A percentile compares a stretch with the other conserved stretches of the same genome.
Conservation (phyloP, 2,113 vertebrate genomes). For the Ovis aries region DNA sequence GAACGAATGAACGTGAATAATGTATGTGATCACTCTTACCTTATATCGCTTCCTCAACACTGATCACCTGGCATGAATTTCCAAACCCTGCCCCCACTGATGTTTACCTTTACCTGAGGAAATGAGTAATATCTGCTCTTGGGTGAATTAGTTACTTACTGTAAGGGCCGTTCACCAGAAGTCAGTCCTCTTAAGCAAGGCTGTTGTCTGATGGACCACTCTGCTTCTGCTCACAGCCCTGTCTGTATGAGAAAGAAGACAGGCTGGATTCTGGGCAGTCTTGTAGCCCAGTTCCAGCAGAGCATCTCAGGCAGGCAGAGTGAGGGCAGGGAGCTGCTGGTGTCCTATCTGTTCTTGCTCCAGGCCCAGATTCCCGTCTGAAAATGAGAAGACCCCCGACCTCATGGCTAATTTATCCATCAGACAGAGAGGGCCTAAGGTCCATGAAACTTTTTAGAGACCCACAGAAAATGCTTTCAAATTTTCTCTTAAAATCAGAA, state of each 20-base stretch:
- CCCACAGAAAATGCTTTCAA: neutral
- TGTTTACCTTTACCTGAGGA: neutral
- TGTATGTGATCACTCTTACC: neutral
- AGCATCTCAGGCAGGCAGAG: neutral
- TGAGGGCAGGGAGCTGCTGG: fast-evolving
- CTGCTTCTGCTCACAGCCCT: neutral
- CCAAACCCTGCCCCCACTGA: neutral
- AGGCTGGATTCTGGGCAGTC: neutral
- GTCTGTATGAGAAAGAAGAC: neutral
- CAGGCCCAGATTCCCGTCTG: neutral
- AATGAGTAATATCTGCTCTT: neutral
- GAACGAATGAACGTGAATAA: neutral
- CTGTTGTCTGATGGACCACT: fast-evolving
- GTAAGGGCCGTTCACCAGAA: neutral
- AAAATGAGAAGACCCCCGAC: neutral
- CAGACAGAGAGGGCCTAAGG: neutral
- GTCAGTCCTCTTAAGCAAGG: neutral
- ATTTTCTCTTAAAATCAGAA: constrained; percentile 3
- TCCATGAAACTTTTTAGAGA: neutral
- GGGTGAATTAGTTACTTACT: neutral
- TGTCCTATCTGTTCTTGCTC: neutral
- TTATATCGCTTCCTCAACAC: neutral
- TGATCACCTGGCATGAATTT: neutral
- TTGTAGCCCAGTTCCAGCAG: neutral
- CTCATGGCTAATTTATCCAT: neutral